Conservation (phyloP, 1,140 invertebrate genomes). For the Bombus waltoni region DNA sequence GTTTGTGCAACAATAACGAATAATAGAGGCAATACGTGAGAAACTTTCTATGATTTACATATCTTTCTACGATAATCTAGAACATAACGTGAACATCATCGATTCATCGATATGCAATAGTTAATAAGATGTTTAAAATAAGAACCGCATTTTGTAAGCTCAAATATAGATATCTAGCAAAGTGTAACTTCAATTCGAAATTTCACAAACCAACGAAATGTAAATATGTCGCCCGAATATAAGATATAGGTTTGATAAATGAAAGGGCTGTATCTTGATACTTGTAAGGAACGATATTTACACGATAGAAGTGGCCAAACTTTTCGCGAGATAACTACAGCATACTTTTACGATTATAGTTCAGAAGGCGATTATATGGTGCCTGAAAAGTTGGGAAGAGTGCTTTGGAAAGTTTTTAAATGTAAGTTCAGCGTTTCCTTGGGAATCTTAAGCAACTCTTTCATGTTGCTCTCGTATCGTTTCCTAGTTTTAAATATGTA, state of each 20-base stretch:
- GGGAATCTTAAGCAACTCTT: conserved; percentile 24
- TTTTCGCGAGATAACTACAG: background rate
- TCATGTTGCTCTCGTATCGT: background rate
- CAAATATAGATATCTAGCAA: background rate
- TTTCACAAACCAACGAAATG: background rate
- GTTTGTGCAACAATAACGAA: background rate
- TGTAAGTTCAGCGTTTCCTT: conserved; percentile 35
- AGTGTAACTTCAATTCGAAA: background rate
- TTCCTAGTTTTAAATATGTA: background rate
- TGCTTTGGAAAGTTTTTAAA: conserved; percentile 41
- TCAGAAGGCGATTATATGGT: conserved; percentile 19
- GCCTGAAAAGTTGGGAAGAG: conserved; percentile 28
- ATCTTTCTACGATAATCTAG: background rate
- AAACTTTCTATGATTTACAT: background rate
- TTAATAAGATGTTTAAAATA: background rate
- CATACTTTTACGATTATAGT: conserved; percentile 34
- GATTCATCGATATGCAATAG: background rate
- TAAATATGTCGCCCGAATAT: background rate
- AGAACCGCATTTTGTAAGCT: background rate
- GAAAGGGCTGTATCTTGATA: no score
- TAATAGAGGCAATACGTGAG: background rate
- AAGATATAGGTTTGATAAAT: background rate
- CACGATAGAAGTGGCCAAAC: background rate
- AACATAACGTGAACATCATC: background rate
- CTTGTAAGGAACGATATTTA: background rate